A percentile compares a stretch with the other conserved stretches of the same genome.
phyloP scores from a whole-genome alignment of 1,140 invertebrate genomes.

The Lamellibrachia luymesi region DNA sequence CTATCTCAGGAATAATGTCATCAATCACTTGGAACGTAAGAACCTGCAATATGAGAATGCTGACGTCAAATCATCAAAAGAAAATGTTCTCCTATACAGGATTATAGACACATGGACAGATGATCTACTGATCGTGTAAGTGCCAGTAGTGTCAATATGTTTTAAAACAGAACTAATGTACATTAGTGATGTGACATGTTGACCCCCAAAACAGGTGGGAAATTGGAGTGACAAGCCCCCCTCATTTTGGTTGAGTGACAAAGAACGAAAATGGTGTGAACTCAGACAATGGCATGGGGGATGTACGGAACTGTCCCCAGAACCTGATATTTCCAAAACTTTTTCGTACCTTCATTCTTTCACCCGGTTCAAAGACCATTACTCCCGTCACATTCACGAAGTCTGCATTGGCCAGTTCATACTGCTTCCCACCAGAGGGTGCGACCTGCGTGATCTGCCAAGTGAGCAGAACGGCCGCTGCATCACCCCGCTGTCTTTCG shows the following conservation, averaged over 20 bases:
- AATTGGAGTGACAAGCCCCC: no score
- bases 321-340: no score
- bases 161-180: background rate
- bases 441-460: slow-evolving; percentile 40
- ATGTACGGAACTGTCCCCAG: no score
- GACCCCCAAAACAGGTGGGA: no score
- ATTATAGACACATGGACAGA: no score
- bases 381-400: slow-evolving; percentile 42
- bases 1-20: slow-evolving; percentile 46
- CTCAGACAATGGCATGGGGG: no score
- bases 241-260: no score
- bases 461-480: slow-evolving; percentile 42
- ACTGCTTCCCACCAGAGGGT: background rate
- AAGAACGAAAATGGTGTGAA: no score
- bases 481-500: slow-evolving; percentile 12
- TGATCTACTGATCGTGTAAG: background rate
- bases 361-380: slow-evolving; percentile 43
- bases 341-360: slow-evolving; percentile 40
- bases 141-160: background rate
- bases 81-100: no score
- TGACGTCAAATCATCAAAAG: background rate
- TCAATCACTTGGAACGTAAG: slow-evolving; percentile 40
- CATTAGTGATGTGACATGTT: no score
- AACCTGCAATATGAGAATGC: slow-evolving; percentile 34
- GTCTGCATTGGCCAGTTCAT: slow-evolving; percentile 35